These are phyloP conservation scores for Phalera bucephala DNA, from an alignment of 2,888 invertebrate species.

Conservation along the genomic window DNA sequence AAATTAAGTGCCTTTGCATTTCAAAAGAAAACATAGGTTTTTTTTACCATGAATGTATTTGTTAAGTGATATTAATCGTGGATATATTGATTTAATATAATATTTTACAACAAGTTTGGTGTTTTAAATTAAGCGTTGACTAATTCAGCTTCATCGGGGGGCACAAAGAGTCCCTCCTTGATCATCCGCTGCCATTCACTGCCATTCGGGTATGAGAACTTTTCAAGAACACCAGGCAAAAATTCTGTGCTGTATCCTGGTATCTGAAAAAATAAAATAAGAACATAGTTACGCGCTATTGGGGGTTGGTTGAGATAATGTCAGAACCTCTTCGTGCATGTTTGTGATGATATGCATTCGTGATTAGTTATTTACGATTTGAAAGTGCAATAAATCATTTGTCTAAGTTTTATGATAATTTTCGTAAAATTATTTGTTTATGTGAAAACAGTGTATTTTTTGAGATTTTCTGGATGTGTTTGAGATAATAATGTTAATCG, in stretches of 20 bases:
- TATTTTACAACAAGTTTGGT: slow-evolving; percentile 1
- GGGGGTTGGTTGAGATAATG: too few relatives aligned
- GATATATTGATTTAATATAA: background rate
- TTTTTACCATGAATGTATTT: background rate
- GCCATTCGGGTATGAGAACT: slow-evolving; percentile 91
- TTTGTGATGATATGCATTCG: too few relatives aligned
- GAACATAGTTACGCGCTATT: too few relatives aligned
- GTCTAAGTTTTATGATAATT: too few relatives aligned
- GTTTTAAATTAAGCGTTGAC: slow-evolving; percentile 44
- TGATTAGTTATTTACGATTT: too few relatives aligned
- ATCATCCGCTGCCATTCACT: slow-evolving; percentile 89
- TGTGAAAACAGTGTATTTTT: too few relatives aligned
- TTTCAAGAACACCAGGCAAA: slow-evolving; percentile 85
- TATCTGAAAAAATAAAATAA: too few relatives aligned
- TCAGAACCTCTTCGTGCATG: too few relatives aligned
- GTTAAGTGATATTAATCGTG: slow-evolving; percentile 1
- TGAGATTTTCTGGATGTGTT: too few relatives aligned
- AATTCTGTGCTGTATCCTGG: slow-evolving; percentile 94
- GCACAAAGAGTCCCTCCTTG: slow-evolving; percentile 81
- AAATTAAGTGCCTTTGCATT: slow-evolving; percentile 77
- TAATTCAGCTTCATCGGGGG: slow-evolving; percentile 73
- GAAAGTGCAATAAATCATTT: too few relatives aligned
- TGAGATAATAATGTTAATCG: too few relatives aligned
- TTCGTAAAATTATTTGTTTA: too few relatives aligned
- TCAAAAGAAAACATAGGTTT: slow-evolving; percentile 66